phyloP scores from a whole-genome alignment of 1,140 invertebrate genomes.

The Zaprionus davidi region DNA sequence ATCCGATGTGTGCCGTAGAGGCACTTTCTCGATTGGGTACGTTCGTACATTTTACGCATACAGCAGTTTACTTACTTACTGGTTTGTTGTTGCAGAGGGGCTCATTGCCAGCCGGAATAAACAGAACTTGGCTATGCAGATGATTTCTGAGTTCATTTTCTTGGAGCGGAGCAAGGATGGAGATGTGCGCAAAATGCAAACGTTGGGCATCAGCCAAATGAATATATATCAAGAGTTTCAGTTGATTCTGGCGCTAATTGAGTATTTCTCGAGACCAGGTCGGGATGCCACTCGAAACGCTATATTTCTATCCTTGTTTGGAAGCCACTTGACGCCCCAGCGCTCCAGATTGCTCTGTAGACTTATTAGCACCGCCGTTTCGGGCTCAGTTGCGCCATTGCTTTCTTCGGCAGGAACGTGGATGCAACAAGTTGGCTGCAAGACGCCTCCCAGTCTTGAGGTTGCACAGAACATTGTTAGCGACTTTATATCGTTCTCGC shows the following conservation, averaged over 20 bases:
- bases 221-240: constrained; percentile 90
- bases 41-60: neutral
- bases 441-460: constrained; percentile 89
- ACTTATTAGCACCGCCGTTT: constrained; percentile 91
- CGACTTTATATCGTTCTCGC: constrained; percentile 91
- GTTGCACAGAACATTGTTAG: constrained; percentile 90
- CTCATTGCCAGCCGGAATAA: constrained; percentile 71
- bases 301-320: constrained; percentile 91
- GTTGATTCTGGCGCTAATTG: constrained; percentile 90
- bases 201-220: constrained; percentile 85
- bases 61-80: neutral
- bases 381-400: constrained; percentile 89
- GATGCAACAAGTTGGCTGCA: constrained; percentile 92
- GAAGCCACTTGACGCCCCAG: constrained; percentile 87
- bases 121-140: constrained; percentile 87
- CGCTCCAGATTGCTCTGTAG: constrained; percentile 90
- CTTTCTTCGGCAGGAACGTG: constrained; percentile 92
- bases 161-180: constrained; percentile 86
- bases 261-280: constrained; percentile 89
- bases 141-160: constrained; percentile 93
- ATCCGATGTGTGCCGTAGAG: constrained; percentile 88
- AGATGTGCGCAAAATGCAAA: constrained; percentile 62
- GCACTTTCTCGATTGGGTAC: constrained; percentile 87
- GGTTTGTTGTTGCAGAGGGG: constrained; percentile 54
- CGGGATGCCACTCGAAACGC: constrained; percentile 91